Evolutionary conservation across 2,113 vertebrate genomes (phyloP).

Genomic region (Percopsis transmontana): DNA sequence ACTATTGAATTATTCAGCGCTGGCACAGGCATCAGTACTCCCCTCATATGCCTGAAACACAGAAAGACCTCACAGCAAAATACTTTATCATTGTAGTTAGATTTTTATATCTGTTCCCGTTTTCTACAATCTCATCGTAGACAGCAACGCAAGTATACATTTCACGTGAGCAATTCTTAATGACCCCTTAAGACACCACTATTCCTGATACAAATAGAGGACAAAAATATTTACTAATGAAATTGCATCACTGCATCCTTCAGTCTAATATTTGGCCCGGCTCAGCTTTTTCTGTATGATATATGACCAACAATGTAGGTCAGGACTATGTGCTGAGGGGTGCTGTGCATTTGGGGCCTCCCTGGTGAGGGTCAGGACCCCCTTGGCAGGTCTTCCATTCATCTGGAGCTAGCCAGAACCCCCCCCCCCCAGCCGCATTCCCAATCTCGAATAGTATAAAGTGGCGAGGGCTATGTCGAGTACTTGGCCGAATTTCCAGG

Average conservation of each 20-base stretch:
- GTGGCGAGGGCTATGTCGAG: conserved; percentile 44
- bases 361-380: conserved; percentile 59
- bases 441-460: conserved; percentile 34
- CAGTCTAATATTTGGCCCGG: neutral
- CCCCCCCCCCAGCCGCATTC: conserved; percentile 20
- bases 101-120: too few relatives aligned
- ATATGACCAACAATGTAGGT: conserved; percentile 31
- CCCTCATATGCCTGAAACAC: conserved; percentile 35
- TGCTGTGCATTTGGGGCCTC: conserved; percentile 32
- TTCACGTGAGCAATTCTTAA: neutral
- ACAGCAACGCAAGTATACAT: neutral
- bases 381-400: conserved; percentile 49
- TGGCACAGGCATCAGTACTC: conserved; percentile 24
- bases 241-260: neutral
- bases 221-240: neutral
- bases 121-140: neutral
- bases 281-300: conserved; percentile 25
- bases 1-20: conserved; percentile 47
- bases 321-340: conserved; percentile 40
- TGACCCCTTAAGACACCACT: neutral
- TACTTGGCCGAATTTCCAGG: conserved; percentile 70
- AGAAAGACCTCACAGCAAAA: conserved; percentile 15
- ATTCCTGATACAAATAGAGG: neutral
- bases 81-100: neutral
- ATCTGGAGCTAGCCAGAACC: conserved; percentile 39